These are phyloP conservation scores for Hyphantria cunea DNA, from an alignment of 1,140 invertebrate genomes.

Conservation along the genomic window DNA sequence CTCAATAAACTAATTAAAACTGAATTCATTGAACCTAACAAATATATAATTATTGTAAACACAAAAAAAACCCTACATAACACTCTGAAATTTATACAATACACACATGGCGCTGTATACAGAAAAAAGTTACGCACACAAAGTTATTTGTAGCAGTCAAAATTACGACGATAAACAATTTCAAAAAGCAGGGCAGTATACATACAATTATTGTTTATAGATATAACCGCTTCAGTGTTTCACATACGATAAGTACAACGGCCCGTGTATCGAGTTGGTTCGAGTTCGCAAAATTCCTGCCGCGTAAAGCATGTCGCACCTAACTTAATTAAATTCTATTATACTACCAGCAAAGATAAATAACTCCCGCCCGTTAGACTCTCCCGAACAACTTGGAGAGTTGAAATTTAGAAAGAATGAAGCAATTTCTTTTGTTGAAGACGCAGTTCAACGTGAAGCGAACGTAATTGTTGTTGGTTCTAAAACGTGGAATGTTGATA, in stretches of 20 bases:
- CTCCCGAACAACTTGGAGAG: slow-evolving; percentile 36
- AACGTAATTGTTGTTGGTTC: slow-evolving; percentile 26
- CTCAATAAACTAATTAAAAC: too few relatives aligned
- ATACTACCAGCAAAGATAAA: slow-evolving; percentile 65
- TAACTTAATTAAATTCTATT: slow-evolving; percentile 77
- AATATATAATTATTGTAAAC: too few relatives aligned
- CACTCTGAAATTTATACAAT: too few relatives aligned
- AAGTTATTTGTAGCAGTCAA: neutral
- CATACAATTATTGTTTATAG: slow-evolving; percentile 16
- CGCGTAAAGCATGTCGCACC: slow-evolving; percentile 62
- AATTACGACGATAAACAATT: neutral
- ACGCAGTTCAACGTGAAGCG: slow-evolving; percentile 31
- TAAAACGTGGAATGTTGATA: slow-evolving; percentile 22
- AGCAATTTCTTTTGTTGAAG: slow-evolving; percentile 54
- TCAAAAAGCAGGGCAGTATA: slow-evolving; percentile 1
- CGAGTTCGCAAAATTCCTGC: slow-evolving; percentile 55
- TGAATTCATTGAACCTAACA: too few relatives aligned
- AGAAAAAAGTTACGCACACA: too few relatives aligned
- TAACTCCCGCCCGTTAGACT: slow-evolving; percentile 52
- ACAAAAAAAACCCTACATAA: too few relatives aligned
- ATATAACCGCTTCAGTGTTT: slow-evolving; percentile 15
- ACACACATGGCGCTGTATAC: too few relatives aligned
- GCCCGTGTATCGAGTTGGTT: slow-evolving; percentile 48
- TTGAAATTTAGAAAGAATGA: slow-evolving; percentile 66
- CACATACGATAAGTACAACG: slow-evolving; percentile 19